Base-by-base conservation (phyloP, 2,888 invertebrate species). In the Polyploca ridens region DNA sequence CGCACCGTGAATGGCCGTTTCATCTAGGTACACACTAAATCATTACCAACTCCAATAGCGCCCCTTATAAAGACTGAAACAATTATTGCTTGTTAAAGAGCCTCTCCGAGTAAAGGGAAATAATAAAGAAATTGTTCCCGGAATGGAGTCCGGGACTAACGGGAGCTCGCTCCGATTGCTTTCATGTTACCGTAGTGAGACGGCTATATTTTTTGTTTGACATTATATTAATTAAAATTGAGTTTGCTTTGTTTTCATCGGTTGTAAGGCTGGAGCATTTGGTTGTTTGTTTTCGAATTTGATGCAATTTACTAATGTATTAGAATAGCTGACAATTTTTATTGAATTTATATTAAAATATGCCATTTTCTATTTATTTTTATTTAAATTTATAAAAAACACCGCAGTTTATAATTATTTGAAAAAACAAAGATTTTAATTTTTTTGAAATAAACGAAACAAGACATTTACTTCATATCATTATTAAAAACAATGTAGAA, bases 41-140 rank as follows among this genome's bases (percentile, higher is more conserved):
- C 78, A 81, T 82, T 78, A 79, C 70, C 64, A 67, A 71, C 54
- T 54, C 16, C 54, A 33, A 65, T 64, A 67, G 74, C 72, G 71
- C 77, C 76, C 78, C 75, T 79, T 72, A 77, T 76, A 78, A 76
- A 78, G 78, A 74, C 77, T 81, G 81, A 86, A 89, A 87, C 88
- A 89, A 88, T 88, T 87, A 88, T 85, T 83, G 83, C 86, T 83
- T 82, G 86, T 86, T 87, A 88, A 82, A 80, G 80, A 82, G 77
- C 73, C 79, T 78, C 77, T 74, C 69, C 69, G 68, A 74, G 73
- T 72, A 49, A 73, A 77, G 71, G 78, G 78, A 85, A 86, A 85
- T 83, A 85, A 86, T 83, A 85, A 87, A 84, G 78, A 81, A 81
- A 81, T 81, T 72, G 71, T 67, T 67, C 64, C 65, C 49, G 16